Base-by-base conservation (phyloP, 2,797 vertebrate species). In the Anas bernieri region DNA sequence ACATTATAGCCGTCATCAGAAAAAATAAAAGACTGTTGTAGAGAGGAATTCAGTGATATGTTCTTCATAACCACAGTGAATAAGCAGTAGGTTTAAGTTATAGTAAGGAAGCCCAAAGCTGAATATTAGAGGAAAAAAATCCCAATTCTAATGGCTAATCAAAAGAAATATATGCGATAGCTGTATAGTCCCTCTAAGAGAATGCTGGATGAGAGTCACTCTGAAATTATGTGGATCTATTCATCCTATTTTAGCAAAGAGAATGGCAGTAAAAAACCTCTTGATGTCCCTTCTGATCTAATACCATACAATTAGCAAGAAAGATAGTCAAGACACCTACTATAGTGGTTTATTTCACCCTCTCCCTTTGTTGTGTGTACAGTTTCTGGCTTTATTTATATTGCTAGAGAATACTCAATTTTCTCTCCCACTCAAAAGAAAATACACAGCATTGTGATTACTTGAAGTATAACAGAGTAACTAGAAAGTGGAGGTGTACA, bases 361-460 rank as follows among this genome's bases (percentile, higher is more conserved):
- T 16, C 22, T 62, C n/a, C 17, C 12, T 16, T 43, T 62, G 33
- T 6, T 17, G 69, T 76, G 8, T n/a, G 68, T 58, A 81, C 86
- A 48, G 31, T 50, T 92, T 85, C 39, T 95, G 73, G 26, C 68
- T 95, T 93, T 78, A 75, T 95, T 96, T 93, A 43, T 74, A 67
- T 18, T 92, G 83, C 73, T 61, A 58, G 86, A 31, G 46, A 70
- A 88, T 52, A 67, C 87, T 95, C 5, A 6, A 78, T 95, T 96
- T 96, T 95, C 18, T 85, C 70, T 93, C 74, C 83, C 62, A 64
- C 85, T 97, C 92, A 91, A 85, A 92, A 88, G 70, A 95, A 97
- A 97, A 77, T 33, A 80, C 30, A 89, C 37, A 80, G 61, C 56
- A 28, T 30, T 94, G 66, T 82, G 79, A 94, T 96, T 79, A 70